Percentiles rank a stretch among this genome's conserved stretches.
Conservation (phyloP, 2,797 vertebrate species). For the Erithacus rubecula region DNA sequence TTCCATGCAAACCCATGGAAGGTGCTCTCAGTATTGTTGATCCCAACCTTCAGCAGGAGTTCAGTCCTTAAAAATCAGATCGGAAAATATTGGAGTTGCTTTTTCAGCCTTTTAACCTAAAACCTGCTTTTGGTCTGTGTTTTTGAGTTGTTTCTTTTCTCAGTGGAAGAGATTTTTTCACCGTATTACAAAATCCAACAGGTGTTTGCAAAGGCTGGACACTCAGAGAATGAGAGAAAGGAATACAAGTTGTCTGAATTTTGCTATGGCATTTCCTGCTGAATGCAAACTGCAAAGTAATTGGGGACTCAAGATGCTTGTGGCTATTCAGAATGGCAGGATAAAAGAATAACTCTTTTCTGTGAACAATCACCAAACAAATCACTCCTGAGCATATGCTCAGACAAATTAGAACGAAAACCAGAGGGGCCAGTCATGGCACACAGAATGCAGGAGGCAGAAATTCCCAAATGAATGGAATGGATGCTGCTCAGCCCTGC, state of each 20-base stretch:
- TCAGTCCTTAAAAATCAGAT: background rate
- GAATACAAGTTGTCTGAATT: background rate
- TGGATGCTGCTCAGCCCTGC: background rate
- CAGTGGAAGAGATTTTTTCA: background rate
- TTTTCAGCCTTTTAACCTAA: background rate
- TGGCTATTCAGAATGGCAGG: background rate
- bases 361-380: background rate
- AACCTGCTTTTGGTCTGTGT: fast-evolving
- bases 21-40: background rate
- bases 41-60: background rate
- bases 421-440: fast-evolving
- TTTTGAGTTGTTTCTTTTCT: background rate
- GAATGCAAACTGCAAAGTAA: conserved; percentile 2
- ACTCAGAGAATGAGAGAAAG: background rate
- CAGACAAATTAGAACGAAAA: background rate
- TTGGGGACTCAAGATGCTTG: background rate
- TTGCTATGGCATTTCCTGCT: background rate
- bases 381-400: background rate
- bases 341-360: background rate
- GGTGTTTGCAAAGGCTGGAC: background rate
- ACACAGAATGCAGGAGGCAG: background rate
- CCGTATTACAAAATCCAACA: fast-evolving
- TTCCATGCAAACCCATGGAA: background rate
- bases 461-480: fast-evolving
- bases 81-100: background rate